These are phyloP conservation scores for Holcopasites calliopsidis DNA, from an alignment of 1,140 invertebrate genomes.

Conservation along the genomic window DNA sequence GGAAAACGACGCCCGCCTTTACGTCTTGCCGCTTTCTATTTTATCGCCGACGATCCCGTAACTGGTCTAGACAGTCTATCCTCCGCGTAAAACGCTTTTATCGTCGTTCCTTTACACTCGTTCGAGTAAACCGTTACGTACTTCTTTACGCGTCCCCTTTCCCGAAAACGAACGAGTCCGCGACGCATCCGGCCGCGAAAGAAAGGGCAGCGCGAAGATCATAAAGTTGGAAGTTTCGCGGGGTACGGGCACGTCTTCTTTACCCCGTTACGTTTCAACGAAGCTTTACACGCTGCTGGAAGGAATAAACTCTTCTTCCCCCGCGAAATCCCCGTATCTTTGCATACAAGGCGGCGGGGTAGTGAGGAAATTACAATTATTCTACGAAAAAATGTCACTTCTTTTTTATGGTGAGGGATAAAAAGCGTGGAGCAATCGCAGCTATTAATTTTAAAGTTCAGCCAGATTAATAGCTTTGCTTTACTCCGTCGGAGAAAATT, in stretches of 20 bases:
- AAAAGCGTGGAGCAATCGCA: background rate
- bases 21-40: slow-evolving; percentile 5
- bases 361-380: background rate
- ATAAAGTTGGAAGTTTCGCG: background rate
- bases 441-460: background rate
- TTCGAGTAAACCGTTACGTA: background rate
- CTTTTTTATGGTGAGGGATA: background rate
- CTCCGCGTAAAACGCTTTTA: background rate
- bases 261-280: background rate
- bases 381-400: background rate
- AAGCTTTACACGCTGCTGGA: slow-evolving; percentile 4
- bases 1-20: slow-evolving; percentile 17
- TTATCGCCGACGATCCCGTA: slow-evolving; percentile 15
- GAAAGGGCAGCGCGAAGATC: background rate
- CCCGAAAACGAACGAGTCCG: background rate
- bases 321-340: background rate
- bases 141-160: background rate
- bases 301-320: background rate
- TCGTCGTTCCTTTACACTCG: background rate
- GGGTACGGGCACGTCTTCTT: background rate
- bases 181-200: background rate
- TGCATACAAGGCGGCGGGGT: background rate
- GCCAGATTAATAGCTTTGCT: too few relatives aligned
- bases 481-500: background rate
- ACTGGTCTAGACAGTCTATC: slow-evolving; percentile 12